phyloP scores from a whole-genome alignment of 2,113 vertebrate species.

The Lepidothrix coronata region DNA sequence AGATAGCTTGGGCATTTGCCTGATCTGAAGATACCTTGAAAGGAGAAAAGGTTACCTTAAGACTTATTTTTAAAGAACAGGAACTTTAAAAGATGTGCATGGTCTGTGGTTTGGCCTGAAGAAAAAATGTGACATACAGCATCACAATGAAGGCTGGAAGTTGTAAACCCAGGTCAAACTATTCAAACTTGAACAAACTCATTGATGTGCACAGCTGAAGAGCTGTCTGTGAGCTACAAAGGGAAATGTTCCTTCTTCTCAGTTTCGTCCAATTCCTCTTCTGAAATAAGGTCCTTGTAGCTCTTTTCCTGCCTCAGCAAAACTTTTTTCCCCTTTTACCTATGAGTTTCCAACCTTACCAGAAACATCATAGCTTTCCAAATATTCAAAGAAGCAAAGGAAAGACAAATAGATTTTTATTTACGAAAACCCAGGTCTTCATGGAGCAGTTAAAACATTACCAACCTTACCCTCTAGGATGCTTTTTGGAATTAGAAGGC shows the following conservation, averaged over 20 bases:
- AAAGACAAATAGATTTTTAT: background rate
- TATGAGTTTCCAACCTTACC: background rate
- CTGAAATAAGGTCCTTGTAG: background rate
- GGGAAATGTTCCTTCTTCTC: background rate
- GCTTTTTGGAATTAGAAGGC: background rate
- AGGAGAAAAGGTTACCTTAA: background rate
- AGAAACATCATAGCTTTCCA: background rate
- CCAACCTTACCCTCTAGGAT: background rate
- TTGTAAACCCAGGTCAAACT: background rate
- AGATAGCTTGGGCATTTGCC: background rate
- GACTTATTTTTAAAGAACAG: background rate
- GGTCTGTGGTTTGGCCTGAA: background rate
- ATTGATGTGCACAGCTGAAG: background rate
- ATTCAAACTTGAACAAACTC: background rate
- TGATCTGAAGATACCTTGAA: background rate
- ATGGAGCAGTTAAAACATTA: background rate
- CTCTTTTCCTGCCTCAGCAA: background rate
- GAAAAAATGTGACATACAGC: background rate
- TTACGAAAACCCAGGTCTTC: background rate
- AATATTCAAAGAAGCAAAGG: background rate
- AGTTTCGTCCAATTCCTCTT: background rate
- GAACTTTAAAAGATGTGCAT: background rate
- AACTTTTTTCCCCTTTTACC: background rate
- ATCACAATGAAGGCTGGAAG: background rate
- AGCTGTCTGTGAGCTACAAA: background rate